Base-by-base conservation (phyloP, 2,797 vertebrate species). In the Tragopan temminckii region DNA sequence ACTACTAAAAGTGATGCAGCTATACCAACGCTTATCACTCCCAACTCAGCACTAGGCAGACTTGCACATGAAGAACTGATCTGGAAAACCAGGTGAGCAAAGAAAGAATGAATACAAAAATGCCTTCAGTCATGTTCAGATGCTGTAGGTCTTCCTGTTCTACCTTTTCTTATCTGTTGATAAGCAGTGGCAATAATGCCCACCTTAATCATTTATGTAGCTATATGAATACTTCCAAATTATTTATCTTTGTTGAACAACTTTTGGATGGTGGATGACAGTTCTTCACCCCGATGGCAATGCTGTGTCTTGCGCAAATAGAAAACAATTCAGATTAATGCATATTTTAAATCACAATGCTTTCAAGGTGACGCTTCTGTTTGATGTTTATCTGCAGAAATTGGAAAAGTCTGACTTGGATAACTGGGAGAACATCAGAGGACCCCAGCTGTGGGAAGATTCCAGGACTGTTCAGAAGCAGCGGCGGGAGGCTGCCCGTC, bases 361-460 rank as follows among this genome's bases (percentile, higher is more conserved):
- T 59, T 14, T 62, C 57, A 48, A 16, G 29, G 13, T 97, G 88
- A 98, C 64, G 27, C 40, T 63, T 35, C 59, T 78, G 50, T 87
- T 93, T 96, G 53, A 83, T 96, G 46, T 95, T 97, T 87, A 24
- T 91, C 31, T 97, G 68, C 97, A 99, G 99, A 99, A 99, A 96
- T 64, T 99, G 85, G 97, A 98, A 76, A 96, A 98, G 24, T 23
- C 91, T 31, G 93, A 98, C 77, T 94, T 99, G 96, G 98, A 99
- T 7, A 98, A 98, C 27, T 99, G 99, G 99, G 98, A 97, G 96
- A 99, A 99, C 96, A 98, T 99, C 96, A 98, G 99, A 72, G 99
- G 99, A n/a, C 99, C 99, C 19, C 98, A 99, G 70, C 99, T 98
- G 48, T 99, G 98, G 99, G 99, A 99, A 96, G 98, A 99, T 96